Percentiles rank a stretch among this genome's conserved stretches.
phyloP scores from a whole-genome alignment of 2,113 vertebrate genomes.

The Rhinopithecus roxellana region DNA sequence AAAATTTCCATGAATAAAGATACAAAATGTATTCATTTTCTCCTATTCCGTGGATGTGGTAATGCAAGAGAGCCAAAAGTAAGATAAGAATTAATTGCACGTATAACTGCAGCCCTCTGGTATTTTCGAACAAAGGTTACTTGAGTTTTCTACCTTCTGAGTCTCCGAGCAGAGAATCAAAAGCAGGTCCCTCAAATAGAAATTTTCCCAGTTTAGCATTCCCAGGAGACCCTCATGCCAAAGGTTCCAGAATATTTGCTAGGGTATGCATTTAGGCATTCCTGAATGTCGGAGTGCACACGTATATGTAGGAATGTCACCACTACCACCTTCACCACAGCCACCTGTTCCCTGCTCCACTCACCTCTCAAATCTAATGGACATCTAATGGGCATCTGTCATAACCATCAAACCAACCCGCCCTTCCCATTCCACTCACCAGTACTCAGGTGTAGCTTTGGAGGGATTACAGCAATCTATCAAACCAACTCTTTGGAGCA shows the following conservation, averaged over 20 bases:
- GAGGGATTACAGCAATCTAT: neutral
- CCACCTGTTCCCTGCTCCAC: neutral
- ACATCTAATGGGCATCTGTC: neutral
- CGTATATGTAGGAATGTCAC: neutral
- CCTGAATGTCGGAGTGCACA: neutral
- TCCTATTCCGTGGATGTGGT: neutral
- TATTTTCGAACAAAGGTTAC: neutral
- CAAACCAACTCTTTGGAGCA: slow-evolving; percentile 31
- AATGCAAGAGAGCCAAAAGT: neutral
- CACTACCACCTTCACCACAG: neutral
- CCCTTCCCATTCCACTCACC: neutral
- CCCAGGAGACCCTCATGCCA: neutral
- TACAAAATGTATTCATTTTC: neutral
- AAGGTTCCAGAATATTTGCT: neutral
- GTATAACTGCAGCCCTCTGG: neutral
- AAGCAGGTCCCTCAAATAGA: neutral
- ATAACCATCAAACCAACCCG: neutral
- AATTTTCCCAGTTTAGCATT: neutral
- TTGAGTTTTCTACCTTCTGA: neutral
- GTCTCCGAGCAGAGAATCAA: neutral
- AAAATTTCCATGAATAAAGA: neutral
- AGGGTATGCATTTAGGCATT: neutral
- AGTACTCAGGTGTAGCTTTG: neutral
- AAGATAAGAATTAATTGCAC: neutral
- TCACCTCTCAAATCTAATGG: neutral